Conservation (phyloP, 2,888 invertebrate genomes). For the Ferdinandea cuprea region DNA sequence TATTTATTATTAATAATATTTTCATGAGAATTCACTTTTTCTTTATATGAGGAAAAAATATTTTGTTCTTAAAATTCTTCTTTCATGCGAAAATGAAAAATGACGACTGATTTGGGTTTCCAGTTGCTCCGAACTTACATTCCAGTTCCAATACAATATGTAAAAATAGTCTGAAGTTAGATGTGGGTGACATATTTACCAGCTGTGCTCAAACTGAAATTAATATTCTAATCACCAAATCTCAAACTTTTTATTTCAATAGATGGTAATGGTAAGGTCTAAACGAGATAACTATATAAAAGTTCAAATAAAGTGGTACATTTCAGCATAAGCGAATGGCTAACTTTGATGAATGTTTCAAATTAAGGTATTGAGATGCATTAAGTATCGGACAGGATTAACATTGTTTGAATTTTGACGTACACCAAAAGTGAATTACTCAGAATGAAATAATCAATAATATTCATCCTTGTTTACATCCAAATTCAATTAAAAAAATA, state of each 20-base stretch:
- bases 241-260: conserved; percentile 1
- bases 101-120: conserved; percentile 67
- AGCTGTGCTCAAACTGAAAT: conserved; percentile 2
- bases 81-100: conserved; percentile 53
- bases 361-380: no score
- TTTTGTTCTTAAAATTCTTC: background rate
- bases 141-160: conserved; percentile 5
- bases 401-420: no score
- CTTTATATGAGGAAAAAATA: conserved; percentile 4
- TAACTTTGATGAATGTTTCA: no score
- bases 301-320: no score
- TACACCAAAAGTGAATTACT: no score
- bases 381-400: no score
- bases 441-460: no score
- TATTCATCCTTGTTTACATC: no score
- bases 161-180: conserved; percentile 62
- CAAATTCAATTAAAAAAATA: no score
- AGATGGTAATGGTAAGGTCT: no score
- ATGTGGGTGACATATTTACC: background rate
- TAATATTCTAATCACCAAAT: background rate
- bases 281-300: no score
- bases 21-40: conserved; percentile 7
- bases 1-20: background rate
- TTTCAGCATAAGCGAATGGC: no score
- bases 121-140: conserved; percentile 42